Conservation (phyloP, 2,797 vertebrate genomes). For the Ptychobarbus kaznakovi region DNA sequence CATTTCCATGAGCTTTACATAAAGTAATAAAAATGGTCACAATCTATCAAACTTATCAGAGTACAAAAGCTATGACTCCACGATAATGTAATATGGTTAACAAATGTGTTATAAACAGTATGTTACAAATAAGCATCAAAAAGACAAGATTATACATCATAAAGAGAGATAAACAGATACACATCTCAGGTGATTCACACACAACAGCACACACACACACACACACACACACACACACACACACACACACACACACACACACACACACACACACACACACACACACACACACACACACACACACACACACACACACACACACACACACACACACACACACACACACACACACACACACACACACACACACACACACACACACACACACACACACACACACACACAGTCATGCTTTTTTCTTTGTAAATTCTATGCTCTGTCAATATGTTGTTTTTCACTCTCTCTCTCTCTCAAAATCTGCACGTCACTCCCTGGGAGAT, state of each 20-base stretch:
- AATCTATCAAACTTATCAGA: constrained; percentile 35
- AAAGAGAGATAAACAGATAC: background rate
- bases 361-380: no score
- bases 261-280: no score
- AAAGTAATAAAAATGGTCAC: constrained; percentile 16
- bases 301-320: no score
- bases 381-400: no score
- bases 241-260: no score
- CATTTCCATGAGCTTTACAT: constrained; percentile 31
- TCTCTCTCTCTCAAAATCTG: constrained; percentile 45
- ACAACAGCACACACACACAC: background rate
- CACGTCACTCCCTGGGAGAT: constrained; percentile 50
- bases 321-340: background rate
- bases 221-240: background rate
- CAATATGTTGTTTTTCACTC: background rate
- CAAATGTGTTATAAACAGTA: background rate
- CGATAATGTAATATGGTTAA: background rate
- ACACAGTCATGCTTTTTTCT: background rate
- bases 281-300: no score
- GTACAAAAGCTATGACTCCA: constrained; percentile 54
- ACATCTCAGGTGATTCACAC: background rate
- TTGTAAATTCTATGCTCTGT: constrained; percentile 17
- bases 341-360: no score
- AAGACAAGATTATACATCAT: background rate
- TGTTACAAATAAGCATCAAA: background rate